A percentile compares a stretch with the other conserved stretches of the same genome.
phyloP scores from a whole-genome alignment of 2,797 vertebrate genomes.

The Mus caroli region DNA sequence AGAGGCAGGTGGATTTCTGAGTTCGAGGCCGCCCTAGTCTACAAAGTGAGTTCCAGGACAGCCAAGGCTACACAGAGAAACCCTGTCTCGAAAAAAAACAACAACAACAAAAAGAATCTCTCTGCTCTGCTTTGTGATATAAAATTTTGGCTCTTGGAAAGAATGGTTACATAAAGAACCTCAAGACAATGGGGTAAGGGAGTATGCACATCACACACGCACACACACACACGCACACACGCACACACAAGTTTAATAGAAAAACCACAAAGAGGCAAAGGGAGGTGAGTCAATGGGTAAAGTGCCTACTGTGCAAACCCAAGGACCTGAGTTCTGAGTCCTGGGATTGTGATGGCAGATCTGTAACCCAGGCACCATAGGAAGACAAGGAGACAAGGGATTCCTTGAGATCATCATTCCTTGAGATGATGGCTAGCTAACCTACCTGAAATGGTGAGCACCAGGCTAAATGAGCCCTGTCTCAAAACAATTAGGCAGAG shows the following conservation, averaged over 20 bases:
- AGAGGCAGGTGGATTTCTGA: too few species aligned
- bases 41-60: too few species aligned
- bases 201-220: not conserved
- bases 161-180: not conserved
- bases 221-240: not conserved
- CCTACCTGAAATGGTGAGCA: not conserved
- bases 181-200: not conserved
- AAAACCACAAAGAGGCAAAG: constrained; percentile 20
- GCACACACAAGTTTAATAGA: not conserved
- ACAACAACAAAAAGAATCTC: not conserved
- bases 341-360: too few species aligned
- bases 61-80: too few species aligned
- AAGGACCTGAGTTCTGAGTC: not conserved
- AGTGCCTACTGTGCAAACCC: not conserved
- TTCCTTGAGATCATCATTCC: not conserved
- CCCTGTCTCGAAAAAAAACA: too few species aligned
- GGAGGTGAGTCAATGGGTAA: not conserved
- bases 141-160: constrained; percentile 17
- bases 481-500: not conserved
- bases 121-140: constrained; percentile 27
- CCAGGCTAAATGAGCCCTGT: not conserved
- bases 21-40: too few species aligned
- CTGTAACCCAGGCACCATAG: not conserved
- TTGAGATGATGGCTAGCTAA: too few species aligned
- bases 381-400: not conserved